Conservation (phyloP, 1,140 invertebrate species). For the Frieseomelitta varia region DNA sequence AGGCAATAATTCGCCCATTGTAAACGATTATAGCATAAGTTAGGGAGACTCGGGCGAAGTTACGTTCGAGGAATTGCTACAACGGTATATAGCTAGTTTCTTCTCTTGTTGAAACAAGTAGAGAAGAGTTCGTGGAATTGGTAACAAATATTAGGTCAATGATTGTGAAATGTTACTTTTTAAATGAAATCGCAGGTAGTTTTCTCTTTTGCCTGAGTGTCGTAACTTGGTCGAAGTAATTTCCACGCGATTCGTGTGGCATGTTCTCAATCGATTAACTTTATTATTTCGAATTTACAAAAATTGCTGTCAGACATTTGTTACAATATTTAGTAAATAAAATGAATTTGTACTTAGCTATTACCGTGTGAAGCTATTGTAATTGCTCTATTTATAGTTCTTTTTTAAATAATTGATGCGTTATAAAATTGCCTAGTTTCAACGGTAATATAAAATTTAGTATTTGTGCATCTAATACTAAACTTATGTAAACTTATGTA, state of each 20-base stretch:
- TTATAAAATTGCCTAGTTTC: too few relatives aligned
- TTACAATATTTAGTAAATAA: neutral
- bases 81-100: neutral
- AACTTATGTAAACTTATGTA: too few relatives aligned
- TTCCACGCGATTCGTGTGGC: neutral
- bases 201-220: too few relatives aligned
- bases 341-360: neutral
- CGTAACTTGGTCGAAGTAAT: neutral
- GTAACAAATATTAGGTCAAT: neutral
- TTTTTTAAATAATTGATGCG: neutral
- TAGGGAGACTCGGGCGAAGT: neutral
- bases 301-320: neutral
- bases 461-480: too few relatives aligned
- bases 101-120: neutral
- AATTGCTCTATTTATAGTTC: neutral
- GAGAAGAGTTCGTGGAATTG: neutral
- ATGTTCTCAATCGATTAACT: neutral
- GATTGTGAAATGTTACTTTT: neutral
- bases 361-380: neutral
- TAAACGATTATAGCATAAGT: conserved; percentile 14
- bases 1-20: neutral
- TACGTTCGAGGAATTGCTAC: neutral
- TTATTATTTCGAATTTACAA: neutral
- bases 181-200: neutral
- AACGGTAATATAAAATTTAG: too few relatives aligned